A percentile compares a stretch with the other conserved stretches of the same genome.
Conservation (phyloP, 2,113 vertebrate genomes). For the Polypterus bichir region DNA sequence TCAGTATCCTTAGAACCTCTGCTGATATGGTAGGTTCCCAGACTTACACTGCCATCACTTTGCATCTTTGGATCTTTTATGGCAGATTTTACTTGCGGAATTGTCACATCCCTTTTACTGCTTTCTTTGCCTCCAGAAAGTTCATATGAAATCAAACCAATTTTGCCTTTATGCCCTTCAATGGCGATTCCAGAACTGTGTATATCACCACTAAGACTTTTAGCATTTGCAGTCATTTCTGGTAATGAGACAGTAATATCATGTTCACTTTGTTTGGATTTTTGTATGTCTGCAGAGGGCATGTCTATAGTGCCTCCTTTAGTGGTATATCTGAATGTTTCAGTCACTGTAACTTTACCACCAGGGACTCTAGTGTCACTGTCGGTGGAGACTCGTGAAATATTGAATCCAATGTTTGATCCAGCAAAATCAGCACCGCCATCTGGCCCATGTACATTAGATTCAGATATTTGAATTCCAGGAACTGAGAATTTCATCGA, state of each 20-base stretch:
- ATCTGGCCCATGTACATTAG: slow-evolving; percentile 18
- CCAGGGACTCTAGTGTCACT: slow-evolving; percentile 17
- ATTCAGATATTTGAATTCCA: slow-evolving; percentile 25
- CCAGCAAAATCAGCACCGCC: slow-evolving; percentile 7
- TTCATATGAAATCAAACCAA: too few relatives aligned
- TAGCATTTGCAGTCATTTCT: too few relatives aligned
- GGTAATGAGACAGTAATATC: too few relatives aligned
- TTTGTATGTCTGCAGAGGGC: neutral
- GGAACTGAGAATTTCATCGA: slow-evolving; percentile 35
- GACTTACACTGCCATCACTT: too few relatives aligned
- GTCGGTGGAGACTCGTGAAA: slow-evolving; percentile 21
- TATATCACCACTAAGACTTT: too few relatives aligned
- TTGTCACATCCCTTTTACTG: too few relatives aligned
- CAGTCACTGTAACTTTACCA: slow-evolving; percentile 18
- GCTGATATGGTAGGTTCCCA: neutral
- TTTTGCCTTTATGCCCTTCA: too few relatives aligned
- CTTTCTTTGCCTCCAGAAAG: too few relatives aligned
- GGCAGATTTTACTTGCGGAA: too few relatives aligned
- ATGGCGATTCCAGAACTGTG: too few relatives aligned
- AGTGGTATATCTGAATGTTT: slow-evolving; percentile 6
- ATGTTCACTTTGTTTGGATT: neutral
- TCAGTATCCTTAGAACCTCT: slow-evolving; percentile 17
- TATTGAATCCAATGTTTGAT: too few relatives aligned
- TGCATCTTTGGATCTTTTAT: too few relatives aligned
- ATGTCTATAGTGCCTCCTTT: neutral